Percentiles rank a stretch among this genome's conserved stretches.
These are phyloP conservation scores for Poecile montanus DNA, from an alignment of 2,797 vertebrate genomes.

Conservation along the genomic window DNA sequence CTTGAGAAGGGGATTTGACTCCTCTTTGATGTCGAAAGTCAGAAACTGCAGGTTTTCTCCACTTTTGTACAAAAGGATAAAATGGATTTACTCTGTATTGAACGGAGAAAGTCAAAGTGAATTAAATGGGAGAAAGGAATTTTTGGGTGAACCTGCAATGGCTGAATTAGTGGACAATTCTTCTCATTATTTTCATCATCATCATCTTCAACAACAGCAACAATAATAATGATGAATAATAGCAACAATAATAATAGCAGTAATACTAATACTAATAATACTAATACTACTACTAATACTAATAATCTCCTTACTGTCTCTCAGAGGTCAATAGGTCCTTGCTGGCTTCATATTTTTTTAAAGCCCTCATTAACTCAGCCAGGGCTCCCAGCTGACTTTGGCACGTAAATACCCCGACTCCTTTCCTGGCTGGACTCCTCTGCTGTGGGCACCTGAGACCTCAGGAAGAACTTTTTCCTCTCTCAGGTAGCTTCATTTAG, in stretches of 20 bases:
- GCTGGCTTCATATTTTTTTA: slow-evolving; percentile 64
- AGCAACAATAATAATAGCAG: not conserved
- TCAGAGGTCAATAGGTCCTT: not conserved
- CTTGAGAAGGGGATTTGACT: not conserved
- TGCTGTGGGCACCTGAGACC: not conserved
- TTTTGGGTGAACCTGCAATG: not conserved
- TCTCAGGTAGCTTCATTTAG: not conserved
- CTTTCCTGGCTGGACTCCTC: not conserved
- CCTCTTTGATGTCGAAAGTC: not conserved
- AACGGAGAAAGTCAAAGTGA: not conserved
- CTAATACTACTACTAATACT: not conserved
- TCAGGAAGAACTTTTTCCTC: not conserved
- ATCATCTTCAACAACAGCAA: not conserved
- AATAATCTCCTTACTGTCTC: not conserved
- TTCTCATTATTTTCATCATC: not conserved
- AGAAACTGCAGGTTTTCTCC: not conserved
- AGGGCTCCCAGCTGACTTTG: slow-evolving; percentile 7
- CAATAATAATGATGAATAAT: not conserved
- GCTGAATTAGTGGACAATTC: not conserved
- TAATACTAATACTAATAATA: not conserved
- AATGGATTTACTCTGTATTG: not conserved
- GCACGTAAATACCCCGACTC: not conserved
- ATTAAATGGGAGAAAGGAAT: not conserved
- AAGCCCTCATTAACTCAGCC: slow-evolving; percentile 45
- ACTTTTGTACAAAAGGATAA: not conserved